phyloP scores from a whole-genome alignment of 2,888 invertebrate genomes.

The Chydorus sphaericus region DNA sequence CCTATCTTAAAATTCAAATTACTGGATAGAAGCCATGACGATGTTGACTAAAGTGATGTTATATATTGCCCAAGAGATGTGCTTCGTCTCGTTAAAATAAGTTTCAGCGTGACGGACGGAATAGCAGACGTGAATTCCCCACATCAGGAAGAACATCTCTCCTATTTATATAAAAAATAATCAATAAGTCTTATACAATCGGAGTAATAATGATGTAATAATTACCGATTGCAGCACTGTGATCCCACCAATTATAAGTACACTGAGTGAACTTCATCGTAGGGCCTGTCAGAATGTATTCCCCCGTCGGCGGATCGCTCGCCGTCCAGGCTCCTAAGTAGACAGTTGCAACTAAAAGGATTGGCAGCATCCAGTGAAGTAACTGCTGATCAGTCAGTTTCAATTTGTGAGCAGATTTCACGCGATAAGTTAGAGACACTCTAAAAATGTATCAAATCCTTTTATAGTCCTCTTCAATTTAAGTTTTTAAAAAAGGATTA shows the following conservation, averaged over 20 bases:
- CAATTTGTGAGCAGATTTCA: constrained; percentile 83
- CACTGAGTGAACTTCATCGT: constrained; percentile 78
- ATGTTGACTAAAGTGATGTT: constrained; percentile 86
- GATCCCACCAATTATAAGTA: constrained; percentile 88
- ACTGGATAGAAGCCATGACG: constrained; percentile 86
- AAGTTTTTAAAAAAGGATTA: constrained; percentile 5
- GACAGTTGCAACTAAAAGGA: constrained; percentile 73
- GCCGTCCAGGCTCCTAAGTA: constrained; percentile 83
- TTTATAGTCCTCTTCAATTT: constrained; percentile 6
- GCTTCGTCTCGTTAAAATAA: constrained; percentile 78
- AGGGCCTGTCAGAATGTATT: constrained; percentile 54
- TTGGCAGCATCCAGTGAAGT: constrained; percentile 83
- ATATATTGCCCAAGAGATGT: constrained; percentile 87
- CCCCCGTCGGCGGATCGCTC: constrained; percentile 67
- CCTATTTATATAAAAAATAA: constrained; percentile 39
- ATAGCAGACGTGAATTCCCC: constrained; percentile 74
- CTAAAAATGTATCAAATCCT: constrained; percentile 29
- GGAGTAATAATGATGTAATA: neutral
- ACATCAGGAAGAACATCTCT: constrained; percentile 58
- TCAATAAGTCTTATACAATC: neutral
- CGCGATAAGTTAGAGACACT: constrained; percentile 79
- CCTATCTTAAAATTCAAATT: constrained; percentile 35
- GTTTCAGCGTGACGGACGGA: constrained; percentile 81
- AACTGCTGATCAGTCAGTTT: constrained; percentile 84
- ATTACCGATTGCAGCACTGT: constrained; percentile 79